Percentiles rank a stretch among this genome's conserved stretches.
These are phyloP conservation scores for Leucoraja ocellata DNA, from an alignment of 2,797 vertebrate species.

Conservation along the genomic window DNA sequence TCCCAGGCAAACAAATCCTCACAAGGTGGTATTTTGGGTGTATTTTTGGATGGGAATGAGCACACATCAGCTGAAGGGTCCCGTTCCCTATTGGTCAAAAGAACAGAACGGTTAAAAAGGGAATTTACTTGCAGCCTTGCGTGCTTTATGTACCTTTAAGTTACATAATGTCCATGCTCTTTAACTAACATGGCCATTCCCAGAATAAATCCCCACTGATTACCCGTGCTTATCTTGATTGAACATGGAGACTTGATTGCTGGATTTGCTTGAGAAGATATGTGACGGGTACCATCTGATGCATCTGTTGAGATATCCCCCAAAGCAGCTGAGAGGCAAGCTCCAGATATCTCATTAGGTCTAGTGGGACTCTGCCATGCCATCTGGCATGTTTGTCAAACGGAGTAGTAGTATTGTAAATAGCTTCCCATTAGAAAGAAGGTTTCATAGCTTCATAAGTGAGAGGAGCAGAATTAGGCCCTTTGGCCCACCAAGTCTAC, in stretches of 20 bases:
- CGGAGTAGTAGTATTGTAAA: background rate
- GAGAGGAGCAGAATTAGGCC: too few relatives aligned
- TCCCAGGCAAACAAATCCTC: background rate
- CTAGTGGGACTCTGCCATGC: background rate
- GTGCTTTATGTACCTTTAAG: background rate
- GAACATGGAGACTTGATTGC: background rate
- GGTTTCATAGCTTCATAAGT: background rate
- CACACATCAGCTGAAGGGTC: background rate
- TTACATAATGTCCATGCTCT: background rate
- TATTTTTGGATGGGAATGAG: background rate
- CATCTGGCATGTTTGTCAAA: background rate
- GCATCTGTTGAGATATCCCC: background rate
- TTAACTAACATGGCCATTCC: background rate
- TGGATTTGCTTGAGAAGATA: background rate
- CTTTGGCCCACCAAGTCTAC: too few relatives aligned
- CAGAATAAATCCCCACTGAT: background rate
- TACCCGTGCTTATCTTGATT: background rate
- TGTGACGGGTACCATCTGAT: background rate
- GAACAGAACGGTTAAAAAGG: background rate
- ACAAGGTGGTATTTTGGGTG: background rate
- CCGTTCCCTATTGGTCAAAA: background rate
- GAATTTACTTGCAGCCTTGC: background rate
- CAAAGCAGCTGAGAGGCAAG: background rate
- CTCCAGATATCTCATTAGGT: background rate
- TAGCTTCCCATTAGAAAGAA: background rate